Evolutionary conservation across 2,888 invertebrate genomes (phyloP), one percentile per base, ranked within the genome.

Genomic region (Brassicogethes aeneus): DNA sequence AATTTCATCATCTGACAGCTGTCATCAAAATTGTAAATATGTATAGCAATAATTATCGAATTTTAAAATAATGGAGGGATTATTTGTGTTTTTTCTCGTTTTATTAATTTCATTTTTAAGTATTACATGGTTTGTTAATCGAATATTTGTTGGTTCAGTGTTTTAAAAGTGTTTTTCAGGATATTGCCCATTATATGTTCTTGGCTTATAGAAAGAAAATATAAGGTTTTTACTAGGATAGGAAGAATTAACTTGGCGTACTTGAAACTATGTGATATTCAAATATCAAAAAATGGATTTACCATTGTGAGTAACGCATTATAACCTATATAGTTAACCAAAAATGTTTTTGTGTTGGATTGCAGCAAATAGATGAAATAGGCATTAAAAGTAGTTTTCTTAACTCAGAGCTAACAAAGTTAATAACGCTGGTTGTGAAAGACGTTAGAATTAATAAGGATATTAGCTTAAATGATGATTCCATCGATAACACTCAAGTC

Each of bases 381-480:
- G 82, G 87, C 48, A 76, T 91, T 50, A 80, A 85, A 40, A 91
- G 90, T 62, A 91, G 89, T 68, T 82, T 89, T 60, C 80, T 91
- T 52, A 91, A 88, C 63, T 88, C 89, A 1, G 90, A 90, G 53
- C 84, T 90, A 39, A 87, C 86, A 15, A 91, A 91, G 64, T 66
- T 90, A 10, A 70, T 91, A 2, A 86, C 87, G 2, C 80, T 91
- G 14, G 80, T 87, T n/a, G 80, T 89, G 50, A 77, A 78, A 46
- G 86, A 88, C 61, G 81, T 89, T 2, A 76, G 86, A 47, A 76
- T 91, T 41, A 86, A 87, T 54, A 86, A 88, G 64, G 83, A 85
- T 69, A 79, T 84, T 34, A 55, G 56, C 30, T 5, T 2, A n/a
- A 45, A 42, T 13, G 32, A 31, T 3, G 60, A 62, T 23, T 56